A percentile compares a stretch with the other conserved stretches of the same genome.
Evolutionary conservation across 2,113 vertebrate species (phyloP).

Genomic region (Prionailurus viverrinus): DNA sequence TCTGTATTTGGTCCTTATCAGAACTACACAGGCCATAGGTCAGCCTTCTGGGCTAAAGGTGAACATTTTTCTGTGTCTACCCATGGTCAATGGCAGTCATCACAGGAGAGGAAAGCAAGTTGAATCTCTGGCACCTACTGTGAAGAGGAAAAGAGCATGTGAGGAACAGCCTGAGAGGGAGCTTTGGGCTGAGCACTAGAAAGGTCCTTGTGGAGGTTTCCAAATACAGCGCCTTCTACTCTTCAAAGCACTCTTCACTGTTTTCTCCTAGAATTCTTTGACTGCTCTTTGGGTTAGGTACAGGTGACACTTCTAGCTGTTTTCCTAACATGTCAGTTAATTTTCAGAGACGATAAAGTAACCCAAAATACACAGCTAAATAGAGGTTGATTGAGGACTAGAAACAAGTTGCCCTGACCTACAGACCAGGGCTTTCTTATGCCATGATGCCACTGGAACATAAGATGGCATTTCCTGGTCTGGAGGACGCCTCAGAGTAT

Average conservation of each 20-base stretch:
- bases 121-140: not conserved
- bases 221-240: not conserved
- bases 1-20: not conserved
- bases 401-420: not conserved
- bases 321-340: conserved; percentile 29
- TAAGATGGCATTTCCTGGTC: not conserved
- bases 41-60: not conserved
- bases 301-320: conserved; percentile 22
- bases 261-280: not conserved
- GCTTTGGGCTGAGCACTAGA: not conserved
- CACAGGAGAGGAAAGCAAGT: not conserved
- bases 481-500: not conserved
- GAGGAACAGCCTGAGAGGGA: not conserved
- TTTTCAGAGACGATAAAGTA: conserved; percentile 43
- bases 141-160: not conserved
- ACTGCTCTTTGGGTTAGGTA: not conserved
- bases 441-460: not conserved
- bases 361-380: not conserved
- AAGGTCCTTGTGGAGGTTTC: not conserved
- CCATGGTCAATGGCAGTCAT: not conserved
- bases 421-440: not conserved
- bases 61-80: not conserved
- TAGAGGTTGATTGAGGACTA: not conserved
- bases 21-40: not conserved
- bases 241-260: not conserved